A percentile compares a stretch with the other conserved stretches of the same genome.
Conservation (phyloP, 2,113 vertebrate genomes). For the Bothrops jararaca region DNA sequence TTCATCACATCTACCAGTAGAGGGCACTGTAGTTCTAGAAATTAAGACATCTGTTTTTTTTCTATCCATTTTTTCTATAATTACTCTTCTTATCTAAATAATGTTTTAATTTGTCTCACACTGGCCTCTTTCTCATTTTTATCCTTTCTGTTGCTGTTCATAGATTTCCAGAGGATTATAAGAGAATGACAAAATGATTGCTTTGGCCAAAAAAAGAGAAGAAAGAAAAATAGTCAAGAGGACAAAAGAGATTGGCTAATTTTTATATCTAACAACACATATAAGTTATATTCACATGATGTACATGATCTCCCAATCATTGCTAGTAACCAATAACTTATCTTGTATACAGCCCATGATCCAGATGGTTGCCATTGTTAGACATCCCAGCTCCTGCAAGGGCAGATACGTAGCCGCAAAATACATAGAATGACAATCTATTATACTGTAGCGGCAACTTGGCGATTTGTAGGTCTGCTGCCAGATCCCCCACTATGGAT, state of each 20-base stretch:
- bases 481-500: neutral
- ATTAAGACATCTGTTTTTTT: neutral
- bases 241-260: neutral
- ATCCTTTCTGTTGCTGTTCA: neutral
- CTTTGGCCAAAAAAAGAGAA: neutral
- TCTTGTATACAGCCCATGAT: neutral
- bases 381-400: neutral
- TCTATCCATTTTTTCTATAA: neutral
- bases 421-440: neutral
- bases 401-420: neutral
- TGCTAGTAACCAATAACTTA: neutral
- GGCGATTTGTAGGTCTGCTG: neutral
- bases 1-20: constrained; percentile 1
- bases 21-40: neutral
- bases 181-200: neutral
- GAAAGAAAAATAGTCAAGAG: neutral
- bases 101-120: neutral
- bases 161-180: neutral
- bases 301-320: neutral
- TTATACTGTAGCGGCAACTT: neutral
- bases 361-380: neutral
- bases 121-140: neutral
- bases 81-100: neutral
- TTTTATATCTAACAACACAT: neutral
- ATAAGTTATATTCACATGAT: neutral